phyloP scores from a whole-genome alignment of 2,888 invertebrate species.

The Leptopilina myrica region DNA sequence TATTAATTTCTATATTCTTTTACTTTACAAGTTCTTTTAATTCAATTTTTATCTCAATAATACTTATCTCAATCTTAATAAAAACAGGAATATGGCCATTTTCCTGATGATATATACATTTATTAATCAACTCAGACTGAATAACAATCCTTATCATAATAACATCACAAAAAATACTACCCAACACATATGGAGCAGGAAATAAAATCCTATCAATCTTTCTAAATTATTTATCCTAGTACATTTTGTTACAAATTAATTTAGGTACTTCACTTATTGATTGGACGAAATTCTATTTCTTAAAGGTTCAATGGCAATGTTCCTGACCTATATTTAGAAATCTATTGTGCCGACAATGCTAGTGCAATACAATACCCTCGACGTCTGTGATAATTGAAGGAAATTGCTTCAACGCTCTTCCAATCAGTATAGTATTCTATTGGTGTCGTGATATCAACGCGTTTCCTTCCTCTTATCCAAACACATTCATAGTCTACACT shows the following conservation, averaged over 20 bases:
- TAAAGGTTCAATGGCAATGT: conserved; percentile 36
- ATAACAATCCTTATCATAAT: no score
- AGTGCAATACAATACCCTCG: conserved; percentile 54
- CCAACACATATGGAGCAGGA: no score
- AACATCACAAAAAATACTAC: no score
- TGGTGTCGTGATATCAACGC: conserved; percentile 30
- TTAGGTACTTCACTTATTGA: conserved; percentile 8
- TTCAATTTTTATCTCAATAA: no score
- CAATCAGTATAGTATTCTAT: conserved; percentile 69
- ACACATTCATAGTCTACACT: not conserved
- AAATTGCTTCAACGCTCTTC: conserved; percentile 69
- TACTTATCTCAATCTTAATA: no score
- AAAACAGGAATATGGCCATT: no score
- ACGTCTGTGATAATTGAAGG: conserved; percentile 69
- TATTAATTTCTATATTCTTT: no score
- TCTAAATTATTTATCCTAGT: no score
- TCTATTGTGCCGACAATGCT: conserved; percentile 62
- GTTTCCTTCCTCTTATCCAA: conserved; percentile 28
- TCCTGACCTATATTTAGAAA: conserved; percentile 58
- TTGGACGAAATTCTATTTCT: conserved; percentile 18
- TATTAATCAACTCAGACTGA: no score
- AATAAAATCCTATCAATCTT: no score
- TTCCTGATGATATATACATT: no score
- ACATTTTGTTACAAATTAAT: not conserved
- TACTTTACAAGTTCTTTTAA: no score